Conservation (phyloP, 2,797 vertebrate genomes). For the Danio albolineatus region DNA sequence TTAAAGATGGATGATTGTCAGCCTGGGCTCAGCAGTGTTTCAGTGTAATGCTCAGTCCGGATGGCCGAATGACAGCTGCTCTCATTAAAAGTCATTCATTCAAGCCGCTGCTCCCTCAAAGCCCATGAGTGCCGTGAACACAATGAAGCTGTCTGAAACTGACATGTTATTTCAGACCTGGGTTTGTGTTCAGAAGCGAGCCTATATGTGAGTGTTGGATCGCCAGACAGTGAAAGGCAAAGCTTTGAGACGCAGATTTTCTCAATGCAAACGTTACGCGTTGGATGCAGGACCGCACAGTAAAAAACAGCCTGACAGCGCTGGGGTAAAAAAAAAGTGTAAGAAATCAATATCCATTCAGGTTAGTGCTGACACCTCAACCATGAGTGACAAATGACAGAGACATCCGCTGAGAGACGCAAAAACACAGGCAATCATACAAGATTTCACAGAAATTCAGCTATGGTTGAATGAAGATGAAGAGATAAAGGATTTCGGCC, state of each 20-base stretch:
- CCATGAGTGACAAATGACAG: constrained; percentile 37
- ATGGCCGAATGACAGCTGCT: not conserved
- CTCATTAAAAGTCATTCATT: constrained; percentile 14
- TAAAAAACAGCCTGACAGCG: constrained; percentile 30
- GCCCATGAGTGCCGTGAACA: not conserved
- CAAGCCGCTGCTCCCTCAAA: not conserved
- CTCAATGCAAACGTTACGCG: constrained; percentile 28
- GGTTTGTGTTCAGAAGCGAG: not conserved
- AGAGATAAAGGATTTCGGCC: not conserved
- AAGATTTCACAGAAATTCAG: not conserved
- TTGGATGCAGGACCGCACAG: constrained; percentile 15
- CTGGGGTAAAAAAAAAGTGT: constrained; percentile 52
- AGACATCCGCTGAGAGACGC: constrained; percentile 17
- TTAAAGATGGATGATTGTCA: constrained; percentile 18
- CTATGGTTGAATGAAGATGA: not conserved
- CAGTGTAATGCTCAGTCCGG: constrained; percentile 1
- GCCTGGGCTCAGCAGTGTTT: constrained; percentile 11
- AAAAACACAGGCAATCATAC: constrained; percentile 3
- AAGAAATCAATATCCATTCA: constrained; percentile 68
- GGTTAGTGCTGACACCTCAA: constrained; percentile 58
- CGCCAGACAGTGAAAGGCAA: not conserved
- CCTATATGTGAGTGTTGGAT: too few relatives aligned
- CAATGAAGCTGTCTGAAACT: constrained; percentile 1
- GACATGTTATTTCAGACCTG: not conserved
- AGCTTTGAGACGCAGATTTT: not conserved